Conservation (phyloP, 2,888 invertebrate genomes). For the Laothoe populi region DNA sequence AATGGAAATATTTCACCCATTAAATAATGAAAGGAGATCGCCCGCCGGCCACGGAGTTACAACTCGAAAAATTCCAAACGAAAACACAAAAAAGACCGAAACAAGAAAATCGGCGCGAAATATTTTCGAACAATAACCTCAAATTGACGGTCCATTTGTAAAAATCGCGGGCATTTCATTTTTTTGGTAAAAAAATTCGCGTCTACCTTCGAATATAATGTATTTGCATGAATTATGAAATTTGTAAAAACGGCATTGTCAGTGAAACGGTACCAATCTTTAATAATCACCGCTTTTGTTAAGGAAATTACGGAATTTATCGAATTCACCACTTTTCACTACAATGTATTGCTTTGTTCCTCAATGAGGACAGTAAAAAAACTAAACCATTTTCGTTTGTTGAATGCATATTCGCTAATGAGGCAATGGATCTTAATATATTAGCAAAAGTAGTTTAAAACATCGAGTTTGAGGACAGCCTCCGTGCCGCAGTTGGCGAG, state of each 20-base stretch:
- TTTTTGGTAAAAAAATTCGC: not conserved
- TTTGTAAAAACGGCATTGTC: conserved; percentile 58
- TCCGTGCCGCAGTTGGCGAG: too few species aligned
- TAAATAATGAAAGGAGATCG: conserved; percentile 16
- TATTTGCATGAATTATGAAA: conserved; percentile 71
- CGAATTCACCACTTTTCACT: conserved; percentile 15
- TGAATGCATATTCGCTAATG: not conserved
- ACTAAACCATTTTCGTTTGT: not conserved
- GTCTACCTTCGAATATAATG: conserved; percentile 44
- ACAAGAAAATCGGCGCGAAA: conserved; percentile 44
- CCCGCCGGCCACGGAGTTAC: not conserved
- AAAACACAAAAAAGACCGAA: conserved; percentile 42
- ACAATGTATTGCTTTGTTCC: not conserved
- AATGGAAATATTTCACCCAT: conserved; percentile 17
- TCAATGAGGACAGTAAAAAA: not conserved
- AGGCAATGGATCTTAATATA: not conserved
- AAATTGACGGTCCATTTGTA: conserved; percentile 24
- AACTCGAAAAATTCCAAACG: conserved; percentile 30
- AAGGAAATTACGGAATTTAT: conserved; percentile 32
- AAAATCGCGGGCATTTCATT: conserved; percentile 47
- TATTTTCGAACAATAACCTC: conserved; percentile 28
- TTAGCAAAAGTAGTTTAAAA: not conserved
- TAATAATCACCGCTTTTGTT: conserved; percentile 37
- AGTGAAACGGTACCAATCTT: conserved; percentile 40
- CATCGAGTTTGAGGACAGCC: too few species aligned